Percentiles rank a stretch among this genome's conserved stretches.
Conservation (phyloP, 2,113 vertebrate genomes). For the Triplophysa tibetana region DNA sequence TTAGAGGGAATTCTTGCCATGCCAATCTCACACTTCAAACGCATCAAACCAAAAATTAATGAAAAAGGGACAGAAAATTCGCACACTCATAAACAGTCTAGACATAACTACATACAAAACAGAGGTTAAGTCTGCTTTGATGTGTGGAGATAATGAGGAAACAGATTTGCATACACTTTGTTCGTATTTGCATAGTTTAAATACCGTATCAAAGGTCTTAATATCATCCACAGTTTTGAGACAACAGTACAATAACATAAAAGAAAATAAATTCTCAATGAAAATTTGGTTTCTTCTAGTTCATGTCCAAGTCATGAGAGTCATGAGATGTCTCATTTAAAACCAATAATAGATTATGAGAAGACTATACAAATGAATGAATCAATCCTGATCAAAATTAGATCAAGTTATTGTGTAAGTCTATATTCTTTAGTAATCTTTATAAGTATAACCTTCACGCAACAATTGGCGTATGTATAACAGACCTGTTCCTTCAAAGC, state of each 20-base stretch:
- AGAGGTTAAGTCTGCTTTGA: neutral
- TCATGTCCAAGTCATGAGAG: too few relatives aligned
- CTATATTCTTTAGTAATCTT: too few relatives aligned
- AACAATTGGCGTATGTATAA: too few relatives aligned
- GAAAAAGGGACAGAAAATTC: neutral
- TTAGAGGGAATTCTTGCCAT: conserved; percentile 12
- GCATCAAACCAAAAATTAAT: conserved; percentile 5
- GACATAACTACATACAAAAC: neutral
- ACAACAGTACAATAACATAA: neutral
- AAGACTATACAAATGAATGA: neutral
- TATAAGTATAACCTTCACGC: too few relatives aligned
- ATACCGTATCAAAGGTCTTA: neutral
- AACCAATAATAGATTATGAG: neutral
- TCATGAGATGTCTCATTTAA: neutral
- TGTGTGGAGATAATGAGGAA: neutral
- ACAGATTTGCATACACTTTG: neutral
- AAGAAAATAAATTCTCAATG: neutral
- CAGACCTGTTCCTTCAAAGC: too few relatives aligned
- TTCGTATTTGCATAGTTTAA: neutral
- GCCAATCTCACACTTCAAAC: conserved; percentile 8
- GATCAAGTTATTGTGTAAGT: too few relatives aligned
- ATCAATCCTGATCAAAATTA: neutral
- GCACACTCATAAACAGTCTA: neutral
- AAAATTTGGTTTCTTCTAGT: neutral
- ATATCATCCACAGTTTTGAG: neutral